These are phyloP conservation scores for Spodoptera picta DNA, from an alignment of 2,888 invertebrate species.

Conservation along the genomic window DNA sequence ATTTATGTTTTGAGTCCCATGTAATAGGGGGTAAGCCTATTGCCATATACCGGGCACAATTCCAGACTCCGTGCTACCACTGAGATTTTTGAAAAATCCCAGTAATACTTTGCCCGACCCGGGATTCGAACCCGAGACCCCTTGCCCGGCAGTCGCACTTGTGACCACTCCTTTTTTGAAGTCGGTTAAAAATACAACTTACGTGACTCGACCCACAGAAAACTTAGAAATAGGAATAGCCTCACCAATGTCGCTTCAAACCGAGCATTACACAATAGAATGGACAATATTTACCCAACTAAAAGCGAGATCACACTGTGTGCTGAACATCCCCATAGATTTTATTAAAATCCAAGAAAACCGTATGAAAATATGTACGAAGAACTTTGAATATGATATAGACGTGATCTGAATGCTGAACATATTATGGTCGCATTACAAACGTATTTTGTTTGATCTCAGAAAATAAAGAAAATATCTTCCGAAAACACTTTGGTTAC, in stretches of 20 bases:
- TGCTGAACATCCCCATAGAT: slow-evolving; percentile 45
- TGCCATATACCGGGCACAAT: no score
- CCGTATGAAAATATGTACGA: slow-evolving; percentile 54
- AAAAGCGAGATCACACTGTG: slow-evolving; percentile 60
- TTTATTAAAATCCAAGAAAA: slow-evolving; percentile 61
- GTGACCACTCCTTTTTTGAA: no score
- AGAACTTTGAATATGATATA: slow-evolving; percentile 55
- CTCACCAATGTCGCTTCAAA: slow-evolving; percentile 2
- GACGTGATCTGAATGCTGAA: slow-evolving; percentile 55
- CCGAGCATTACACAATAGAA: slow-evolving; percentile 44
- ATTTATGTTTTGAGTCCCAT: no score
- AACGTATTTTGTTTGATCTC: slow-evolving; percentile 62
- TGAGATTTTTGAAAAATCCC: no score
- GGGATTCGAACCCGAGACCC: no score
- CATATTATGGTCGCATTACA: slow-evolving; percentile 60
- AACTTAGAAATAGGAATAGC: slow-evolving; percentile 1
- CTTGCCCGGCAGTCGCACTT: no score
- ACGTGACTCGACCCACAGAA: neutral
- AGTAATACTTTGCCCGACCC: no score
- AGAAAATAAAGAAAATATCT: slow-evolving; percentile 55
- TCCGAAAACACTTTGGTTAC: slow-evolving; percentile 30
- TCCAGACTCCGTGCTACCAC: no score
- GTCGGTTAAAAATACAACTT: neutral
- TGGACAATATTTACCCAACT: slow-evolving; percentile 62
- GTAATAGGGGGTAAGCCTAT: no score